Evolutionary conservation across 2,888 invertebrate species (phyloP).

Genomic region (Thymelicus acteon): DNA sequence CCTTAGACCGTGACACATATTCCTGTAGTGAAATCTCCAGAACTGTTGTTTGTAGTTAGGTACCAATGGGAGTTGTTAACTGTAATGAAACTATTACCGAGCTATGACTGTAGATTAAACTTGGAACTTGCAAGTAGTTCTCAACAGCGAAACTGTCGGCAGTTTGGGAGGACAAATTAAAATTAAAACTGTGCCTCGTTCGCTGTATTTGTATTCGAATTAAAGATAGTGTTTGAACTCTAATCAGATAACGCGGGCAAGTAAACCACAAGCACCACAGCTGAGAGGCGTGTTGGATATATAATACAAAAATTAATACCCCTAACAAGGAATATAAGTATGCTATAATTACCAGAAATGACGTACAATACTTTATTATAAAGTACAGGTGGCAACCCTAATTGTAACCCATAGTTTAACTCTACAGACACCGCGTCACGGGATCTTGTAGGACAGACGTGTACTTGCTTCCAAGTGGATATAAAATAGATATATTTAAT

Average conservation of each 20-base stretch:
- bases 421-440: too few relatives aligned
- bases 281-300: too few relatives aligned
- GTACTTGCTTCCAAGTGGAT: too few relatives aligned
- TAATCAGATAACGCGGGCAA: slow-evolving; percentile 18
- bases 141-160: slow-evolving; percentile 1
- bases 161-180: slow-evolving; percentile 11
- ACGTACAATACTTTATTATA: too few relatives aligned
- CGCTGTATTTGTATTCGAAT: slow-evolving; percentile 20
- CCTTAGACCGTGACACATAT: slow-evolving; percentile 19
- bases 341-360: too few relatives aligned
- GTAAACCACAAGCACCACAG: not conserved
- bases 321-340: too few relatives aligned
- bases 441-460: too few relatives aligned
- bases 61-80: slow-evolving; percentile 25
- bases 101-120: slow-evolving; percentile 30
- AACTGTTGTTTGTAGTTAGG: slow-evolving; percentile 29
- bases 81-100: slow-evolving; percentile 33
- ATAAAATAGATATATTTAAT: too few relatives aligned
- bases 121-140: slow-evolving; percentile 12
- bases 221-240: slow-evolving; percentile 10
- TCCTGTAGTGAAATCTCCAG: slow-evolving; percentile 15
- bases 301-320: too few relatives aligned
- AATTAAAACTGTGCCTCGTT: slow-evolving; percentile 18
- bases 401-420: too few relatives aligned
- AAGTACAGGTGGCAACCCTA: too few relatives aligned